Evolutionary conservation across 2,797 vertebrate genomes (phyloP), one percentile per base, ranked within the genome.

Genomic region (Sciurus vulgaris): DNA sequence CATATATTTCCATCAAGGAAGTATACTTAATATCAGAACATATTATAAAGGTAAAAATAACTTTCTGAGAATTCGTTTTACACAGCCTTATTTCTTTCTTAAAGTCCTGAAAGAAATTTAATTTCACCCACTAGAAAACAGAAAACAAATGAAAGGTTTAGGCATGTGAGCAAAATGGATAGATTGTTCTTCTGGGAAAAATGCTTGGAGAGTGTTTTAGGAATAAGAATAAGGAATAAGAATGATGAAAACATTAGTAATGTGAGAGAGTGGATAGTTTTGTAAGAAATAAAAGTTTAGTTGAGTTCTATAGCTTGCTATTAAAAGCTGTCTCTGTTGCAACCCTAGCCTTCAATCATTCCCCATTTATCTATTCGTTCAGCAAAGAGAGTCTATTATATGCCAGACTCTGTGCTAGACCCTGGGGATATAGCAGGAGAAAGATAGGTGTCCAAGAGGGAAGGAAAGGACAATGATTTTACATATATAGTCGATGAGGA

Each of bases 111-210:
- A 83, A 44, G 54, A 30, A 35, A 84, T 81, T 83, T 61, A 3
- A 44, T 38, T 65, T 67, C 41, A 88, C 59, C 22, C 3, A 51
- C 38, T 61, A 18, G 65, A 86, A 91, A 84, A 54, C 33, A 84
- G 20, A 41, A 91, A 91, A 9, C 6, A 18, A 77, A 15, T 54
- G 35, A 41, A 90, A 86, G 12, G 28, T 65, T 83, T 91, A n/a
- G 83, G 18, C 61, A 12, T 76, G 6, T 87, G 28, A 73, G 5
- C 59, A 14, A 20, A 4, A 9, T 38, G 1, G 35, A 69, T 15
- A 88, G 30, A 69, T 63, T 85, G 77, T 91, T 41, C 77, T 74
- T 79, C 93, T 79, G 79, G 65, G 20, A 59, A 70, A 73, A 76
- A 91, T 74, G 33, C 2, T 17, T 87, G 26, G 9, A 79, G 38